phyloP scores from a whole-genome alignment of 2,888 invertebrate genomes.

The Machimus rusticus region DNA sequence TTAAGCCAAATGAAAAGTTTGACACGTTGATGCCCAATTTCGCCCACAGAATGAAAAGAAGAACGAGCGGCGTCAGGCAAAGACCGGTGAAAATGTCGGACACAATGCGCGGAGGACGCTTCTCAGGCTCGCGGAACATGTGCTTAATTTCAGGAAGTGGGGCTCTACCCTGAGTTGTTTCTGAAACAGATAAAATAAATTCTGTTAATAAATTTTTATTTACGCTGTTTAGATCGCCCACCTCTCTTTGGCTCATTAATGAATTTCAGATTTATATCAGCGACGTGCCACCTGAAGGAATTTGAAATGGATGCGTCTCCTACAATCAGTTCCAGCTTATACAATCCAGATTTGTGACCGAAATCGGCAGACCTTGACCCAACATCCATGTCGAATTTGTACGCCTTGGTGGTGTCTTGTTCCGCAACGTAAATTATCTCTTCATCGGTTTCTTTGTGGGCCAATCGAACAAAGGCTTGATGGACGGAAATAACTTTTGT shows the following conservation, averaged over 20 bases:
- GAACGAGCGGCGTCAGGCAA: conserved; percentile 80
- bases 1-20: conserved; percentile 79
- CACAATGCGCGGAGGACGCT: conserved; percentile 85
- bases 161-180: conserved; percentile 44
- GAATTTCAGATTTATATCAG: conserved; percentile 79
- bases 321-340: conserved; percentile 82
- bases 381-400: conserved; percentile 92
- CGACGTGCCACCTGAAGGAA: conserved; percentile 87
- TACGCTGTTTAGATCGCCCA: conserved; percentile 43
- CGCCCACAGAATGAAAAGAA: conserved; percentile 86
- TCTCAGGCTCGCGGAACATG: conserved; percentile 90
- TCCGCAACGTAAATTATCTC: conserved; percentile 96
- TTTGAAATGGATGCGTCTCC: conserved; percentile 92
- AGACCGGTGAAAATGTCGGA: conserved; percentile 91
- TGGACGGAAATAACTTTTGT: conserved; percentile 78
- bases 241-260: conserved; percentile 63
- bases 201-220: conserved; percentile 44
- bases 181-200: conserved; percentile 48
- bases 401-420: conserved; percentile 76
- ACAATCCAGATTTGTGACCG: conserved; percentile 76
- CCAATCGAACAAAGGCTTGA: conserved; percentile 86
- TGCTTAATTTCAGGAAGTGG: conserved; percentile 74
- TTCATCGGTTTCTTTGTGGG: conserved; percentile 70
- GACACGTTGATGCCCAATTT: conserved; percentile 86
- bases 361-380: conserved; percentile 82